Base-by-base conservation (phyloP, 2,113 vertebrate genomes). In the Apaloderma vittatum region DNA sequence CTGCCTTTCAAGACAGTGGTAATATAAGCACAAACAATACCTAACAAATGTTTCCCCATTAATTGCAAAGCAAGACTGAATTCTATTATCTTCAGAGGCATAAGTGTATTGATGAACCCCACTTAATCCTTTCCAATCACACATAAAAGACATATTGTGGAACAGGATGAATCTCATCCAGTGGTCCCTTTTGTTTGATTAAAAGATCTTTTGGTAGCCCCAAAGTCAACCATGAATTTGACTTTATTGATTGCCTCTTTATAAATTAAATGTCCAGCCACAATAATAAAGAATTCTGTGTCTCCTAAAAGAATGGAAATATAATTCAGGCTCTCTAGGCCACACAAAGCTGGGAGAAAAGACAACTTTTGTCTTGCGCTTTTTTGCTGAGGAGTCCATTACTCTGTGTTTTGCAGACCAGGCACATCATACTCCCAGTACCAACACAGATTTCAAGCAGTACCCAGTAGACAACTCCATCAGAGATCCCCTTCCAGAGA, bases 211-310 rank as follows among this genome's bases (percentile, higher is more conserved):
- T 75, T 87, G 57, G 83, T 72, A 88, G 84, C 84, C 74, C 40
- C 51, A 36, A 95, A 96, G 59, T 84, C 88, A 91, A 43, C 20
- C 88, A 82, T 19, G 4, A 86, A 88, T 94, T 97, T 93, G 91
- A 72, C 93, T 95, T 93, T 59, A 92, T 46, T 94, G 80, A 93
- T 68, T 94, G 37, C 29, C 75, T 89, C 79, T 63, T 91, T 71
- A 66, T 86, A 36, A 43, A 75, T 83, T 94, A 93, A 85, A 91
- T 67, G 71, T 63, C 62, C 10, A n/a, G 4, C 73, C 86, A 51
- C 22, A 40, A 61, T 51, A 55, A 24, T 61, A 79, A 87, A 63
- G n/a, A 72, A n/a, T 8, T 40, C 6, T 46, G 20, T 17, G 6
- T 65, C 34, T 73, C 48, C 80, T 74, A 15, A 51, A 73, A 74